Conservation (phyloP, 1,140 invertebrate species). For the Zaprionus africanus region DNA sequence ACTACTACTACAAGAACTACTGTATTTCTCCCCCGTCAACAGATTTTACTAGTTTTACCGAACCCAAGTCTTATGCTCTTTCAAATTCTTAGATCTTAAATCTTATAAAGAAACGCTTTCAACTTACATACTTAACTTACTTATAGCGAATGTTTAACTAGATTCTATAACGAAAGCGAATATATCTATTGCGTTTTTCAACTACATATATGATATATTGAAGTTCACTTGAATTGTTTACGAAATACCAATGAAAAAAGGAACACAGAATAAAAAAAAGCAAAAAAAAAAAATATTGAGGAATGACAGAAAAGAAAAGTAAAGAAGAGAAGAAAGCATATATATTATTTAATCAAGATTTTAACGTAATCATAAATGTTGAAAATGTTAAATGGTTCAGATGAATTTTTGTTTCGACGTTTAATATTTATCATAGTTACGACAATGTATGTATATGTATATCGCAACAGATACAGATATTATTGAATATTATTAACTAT, state of each 20-base stretch:
- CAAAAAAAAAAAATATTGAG: constrained; percentile 7
- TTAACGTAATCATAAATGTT: constrained; percentile 79
- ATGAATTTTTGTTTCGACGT: constrained; percentile 66
- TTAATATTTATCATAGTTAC: constrained; percentile 73
- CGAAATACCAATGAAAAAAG: constrained; percentile 19
- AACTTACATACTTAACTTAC: constrained; percentile 49
- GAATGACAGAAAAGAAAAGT: constrained; percentile 15
- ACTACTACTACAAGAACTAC: constrained; percentile 26
- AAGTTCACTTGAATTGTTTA: constrained; percentile 74
- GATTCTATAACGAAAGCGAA: constrained; percentile 62
- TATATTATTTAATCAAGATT: constrained; percentile 77
- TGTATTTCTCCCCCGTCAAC: constrained; percentile 38
- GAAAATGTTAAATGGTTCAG: constrained; percentile 77
- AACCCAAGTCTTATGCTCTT: constrained; percentile 59
- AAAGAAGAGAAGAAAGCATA: constrained; percentile 47
- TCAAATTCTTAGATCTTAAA: constrained; percentile 57
- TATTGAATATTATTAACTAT: constrained; percentile 62
- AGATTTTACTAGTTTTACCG: constrained; percentile 55
- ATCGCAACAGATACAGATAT: constrained; percentile 62
- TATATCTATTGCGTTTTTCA: constrained; percentile 72
- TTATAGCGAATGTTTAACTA: constrained; percentile 75
- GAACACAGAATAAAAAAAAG: constrained; percentile 28
- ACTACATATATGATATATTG: constrained; percentile 64
- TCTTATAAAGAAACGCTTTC: constrained; percentile 61
- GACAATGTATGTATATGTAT: constrained; percentile 80